Evolutionary conservation across 2,888 invertebrate species (phyloP), one percentile per base, ranked within the genome.

Genomic region (Cancer borealis): DNA sequence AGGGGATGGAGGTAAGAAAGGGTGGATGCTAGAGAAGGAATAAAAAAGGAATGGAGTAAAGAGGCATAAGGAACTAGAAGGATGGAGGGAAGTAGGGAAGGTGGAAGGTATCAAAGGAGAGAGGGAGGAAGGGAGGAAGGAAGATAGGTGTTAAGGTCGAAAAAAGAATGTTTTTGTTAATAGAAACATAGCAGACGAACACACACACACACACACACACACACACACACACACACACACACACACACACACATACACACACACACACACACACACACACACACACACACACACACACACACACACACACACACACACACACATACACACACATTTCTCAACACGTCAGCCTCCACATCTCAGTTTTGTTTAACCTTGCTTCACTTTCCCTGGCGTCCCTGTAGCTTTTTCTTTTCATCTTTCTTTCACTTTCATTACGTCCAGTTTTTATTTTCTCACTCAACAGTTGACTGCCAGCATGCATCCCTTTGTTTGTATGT

Each of bases 211-310:
- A 17, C n/a, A 66, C 17, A 47, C 46, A 88, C 47, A 46, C 10
- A 46, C 46, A 46, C 46, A 17, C 54, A 12, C 12, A 14, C 17
- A n/a, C 21, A n/a, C 6, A 21, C n/a, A 17, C n/a, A 66, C 17
- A 47, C 46, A 88, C 47, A 46, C 6, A 45, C 46, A 45, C 46
- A 14, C 47, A 88, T 30, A 46, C 47, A 88, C 46, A 88, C 47
- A 88, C 88, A 88, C 88, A 88, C 88, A 88, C 88, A 46, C 47
- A 88, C 88, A 88, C 88, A 88, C 47, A 88, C 88, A 88, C 47
- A 88, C 88, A 88, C 47, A 88, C 88, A 88, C 47, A 88, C 88
- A 88, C 47, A 88, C 88, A 88, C 47, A 88, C 88, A 89, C 89
- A 89, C 47, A 90, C 89, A 89, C 49, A 47, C 89, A 49, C 49